phyloP scores from a whole-genome alignment of 2,113 vertebrate genomes.

The Chloropsis cyanopogon region DNA sequence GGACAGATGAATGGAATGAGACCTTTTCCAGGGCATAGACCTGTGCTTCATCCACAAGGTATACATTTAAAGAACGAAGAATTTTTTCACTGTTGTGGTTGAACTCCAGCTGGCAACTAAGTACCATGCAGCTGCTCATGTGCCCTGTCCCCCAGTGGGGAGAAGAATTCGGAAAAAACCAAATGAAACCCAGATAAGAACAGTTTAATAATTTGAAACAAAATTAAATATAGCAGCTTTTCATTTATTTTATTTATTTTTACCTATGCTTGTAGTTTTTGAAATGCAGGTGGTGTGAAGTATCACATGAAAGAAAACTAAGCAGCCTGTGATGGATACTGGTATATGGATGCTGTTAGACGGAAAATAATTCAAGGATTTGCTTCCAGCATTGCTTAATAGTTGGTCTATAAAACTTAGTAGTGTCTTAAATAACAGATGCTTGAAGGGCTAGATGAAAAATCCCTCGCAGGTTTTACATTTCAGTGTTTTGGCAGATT shows the following conservation, averaged over 20 bases:
- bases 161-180: background rate
- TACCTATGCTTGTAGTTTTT: background rate
- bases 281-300: background rate
- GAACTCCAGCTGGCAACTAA: too few species aligned
- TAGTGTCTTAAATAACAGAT: background rate
- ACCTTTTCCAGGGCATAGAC: conserved; percentile 69
- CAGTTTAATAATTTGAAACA: background rate
- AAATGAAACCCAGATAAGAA: background rate
- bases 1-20: conserved; percentile 80
- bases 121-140: background rate
- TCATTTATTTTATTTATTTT: background rate
- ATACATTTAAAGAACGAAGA: background rate
- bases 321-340: background rate
- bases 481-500: background rate
- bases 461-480: background rate
- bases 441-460: background rate
- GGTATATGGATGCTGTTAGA: background rate
- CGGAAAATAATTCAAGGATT: background rate
- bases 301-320: background rate
- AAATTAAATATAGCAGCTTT: background rate
- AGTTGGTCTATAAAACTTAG: background rate
- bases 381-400: background rate
- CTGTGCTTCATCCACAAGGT: conserved; percentile 69
- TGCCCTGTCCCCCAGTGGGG: background rate
- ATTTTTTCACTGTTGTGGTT: background rate